Evolutionary conservation across 2,113 vertebrate species (phyloP), one percentile per base, ranked within the genome.

Genomic region (Brachyhypopomus gauderio): DNA sequence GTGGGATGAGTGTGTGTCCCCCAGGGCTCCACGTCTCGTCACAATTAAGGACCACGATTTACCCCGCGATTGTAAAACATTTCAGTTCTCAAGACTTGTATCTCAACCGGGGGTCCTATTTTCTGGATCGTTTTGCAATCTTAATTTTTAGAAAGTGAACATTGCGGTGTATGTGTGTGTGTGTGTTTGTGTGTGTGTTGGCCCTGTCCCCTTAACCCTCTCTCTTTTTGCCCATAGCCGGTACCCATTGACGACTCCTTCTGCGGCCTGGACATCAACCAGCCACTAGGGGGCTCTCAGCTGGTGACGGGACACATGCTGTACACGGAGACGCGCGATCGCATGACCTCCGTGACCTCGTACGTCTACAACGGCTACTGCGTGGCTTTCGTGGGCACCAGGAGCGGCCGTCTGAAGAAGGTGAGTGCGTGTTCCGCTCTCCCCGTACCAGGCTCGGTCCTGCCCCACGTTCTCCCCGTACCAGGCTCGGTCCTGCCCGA

Each of bases 231-330:
- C 55, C 36, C 85, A 55, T 85, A 99, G 98, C 98, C 98, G 0
- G 97, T 99, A 64, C 97, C 97, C 75, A 99, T 99, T 0, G 97
- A 99, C 20, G 98, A 99, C 91, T 96, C 96, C 3, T 99, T 99
- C 94, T 99, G 98, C 0, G 98, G 98, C 71, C 90, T 99, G 30
- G 98, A 99, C 92, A 99, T 99, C 93, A 99, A 99, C 93, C 98
- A 99, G 90, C 98, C 98, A 0, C 94, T 99, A 1, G 98, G 98
- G 14, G 98, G 98, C 75, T 97, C 96, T 0, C 93, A 92, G 30
- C 93, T 98, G 0, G 97, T 99, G 84, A 96, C 96, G 0, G 97
- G 98, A 2, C 93, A 97, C 89, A 94, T 91, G 0, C 93, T 99
- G 45, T 98, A 95, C 87, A 96, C 96, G 0, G 96, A 98, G 77